A percentile compares a stretch with the other conserved stretches of the same genome.
These are phyloP conservation scores for Drosophila robusta DNA, from an alignment of 2,888 invertebrate genomes.

Conservation along the genomic window DNA sequence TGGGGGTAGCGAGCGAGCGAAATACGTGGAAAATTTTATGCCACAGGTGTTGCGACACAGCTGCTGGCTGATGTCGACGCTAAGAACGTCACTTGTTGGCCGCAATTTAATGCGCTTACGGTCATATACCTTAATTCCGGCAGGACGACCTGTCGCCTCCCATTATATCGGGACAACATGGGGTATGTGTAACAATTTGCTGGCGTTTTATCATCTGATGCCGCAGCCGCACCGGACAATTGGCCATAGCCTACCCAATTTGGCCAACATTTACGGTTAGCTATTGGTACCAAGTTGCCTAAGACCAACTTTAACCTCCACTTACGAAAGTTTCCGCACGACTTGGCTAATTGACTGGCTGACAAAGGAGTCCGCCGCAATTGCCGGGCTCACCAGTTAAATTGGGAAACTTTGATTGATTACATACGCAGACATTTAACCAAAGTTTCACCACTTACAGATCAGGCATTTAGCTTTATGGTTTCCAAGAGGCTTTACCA, in stretches of 20 bases:
- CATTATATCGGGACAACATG: conserved; percentile 7
- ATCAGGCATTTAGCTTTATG: not conserved
- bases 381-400: conserved; percentile 16
- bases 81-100: conserved; percentile 39
- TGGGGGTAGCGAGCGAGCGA: not conserved
- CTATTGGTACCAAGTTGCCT: conserved; percentile 6
- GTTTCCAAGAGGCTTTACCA: too few relatives aligned
- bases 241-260: not conserved
- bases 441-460: not conserved
- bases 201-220: not conserved
- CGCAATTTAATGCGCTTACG: conserved; percentile 62
- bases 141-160: not conserved
- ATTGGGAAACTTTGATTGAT: conserved; percentile 27
- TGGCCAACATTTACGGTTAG: not conserved
- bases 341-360: conserved; percentile 14
- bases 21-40: conserved; percentile 53
- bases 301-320: conserved; percentile 9
- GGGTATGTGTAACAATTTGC: conserved; percentile 37
- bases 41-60: conserved; percentile 64
- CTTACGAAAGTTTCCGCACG: not conserved
- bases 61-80: conserved; percentile 7
- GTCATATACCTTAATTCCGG: conserved; percentile 42
- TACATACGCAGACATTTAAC: not conserved
- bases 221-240: not conserved
- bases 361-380: not conserved